Evolutionary conservation across 2,888 invertebrate genomes (phyloP).

Genomic region (Dasysyrphus albostriatus): DNA sequence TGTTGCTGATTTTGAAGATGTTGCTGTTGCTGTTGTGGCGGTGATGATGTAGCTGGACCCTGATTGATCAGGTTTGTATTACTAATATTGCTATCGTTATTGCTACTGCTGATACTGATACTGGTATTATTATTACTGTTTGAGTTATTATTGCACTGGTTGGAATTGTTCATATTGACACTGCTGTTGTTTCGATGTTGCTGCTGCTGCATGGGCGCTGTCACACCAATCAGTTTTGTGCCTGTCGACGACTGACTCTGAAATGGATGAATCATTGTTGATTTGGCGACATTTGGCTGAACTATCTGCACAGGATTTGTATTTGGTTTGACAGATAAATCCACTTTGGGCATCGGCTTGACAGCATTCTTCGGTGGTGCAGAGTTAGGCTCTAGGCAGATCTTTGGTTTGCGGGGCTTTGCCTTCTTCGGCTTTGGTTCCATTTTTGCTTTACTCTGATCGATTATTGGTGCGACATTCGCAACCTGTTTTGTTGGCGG

Average conservation of each 20-base stretch:
- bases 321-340: slow-evolving; percentile 82
- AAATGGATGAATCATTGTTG: slow-evolving; percentile 81
- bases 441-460: slow-evolving; percentile 83
- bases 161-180: slow-evolving; percentile 36
- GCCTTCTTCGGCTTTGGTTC: slow-evolving; percentile 77
- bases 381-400: slow-evolving; percentile 49
- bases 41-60: slow-evolving; percentile 67
- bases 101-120: slow-evolving; percentile 59
- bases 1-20: slow-evolving; percentile 58
- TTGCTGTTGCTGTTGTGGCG: slow-evolving; percentile 57
- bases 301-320: slow-evolving; percentile 83
- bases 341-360: slow-evolving; percentile 83
- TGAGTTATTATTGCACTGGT: slow-evolving; percentile 50
- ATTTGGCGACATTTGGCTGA: slow-evolving; percentile 82
- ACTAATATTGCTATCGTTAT: slow-evolving; percentile 56
- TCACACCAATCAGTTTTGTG: slow-evolving; percentile 82
- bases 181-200: slow-evolving; percentile 60
- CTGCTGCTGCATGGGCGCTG: slow-evolving; percentile 83
- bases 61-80: slow-evolving; percentile 57
- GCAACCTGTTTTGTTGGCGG: slow-evolving; percentile 82
- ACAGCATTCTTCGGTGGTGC: slow-evolving; percentile 81
- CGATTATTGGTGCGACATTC: slow-evolving; percentile 83
- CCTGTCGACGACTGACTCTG: slow-evolving; percentile 81
- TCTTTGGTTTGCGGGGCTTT: slow-evolving; percentile 78
- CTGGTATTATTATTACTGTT: slow-evolving; percentile 33